Evolutionary conservation across 1,140 invertebrate species (phyloP).

Genomic region (Hyphantria cunea): DNA sequence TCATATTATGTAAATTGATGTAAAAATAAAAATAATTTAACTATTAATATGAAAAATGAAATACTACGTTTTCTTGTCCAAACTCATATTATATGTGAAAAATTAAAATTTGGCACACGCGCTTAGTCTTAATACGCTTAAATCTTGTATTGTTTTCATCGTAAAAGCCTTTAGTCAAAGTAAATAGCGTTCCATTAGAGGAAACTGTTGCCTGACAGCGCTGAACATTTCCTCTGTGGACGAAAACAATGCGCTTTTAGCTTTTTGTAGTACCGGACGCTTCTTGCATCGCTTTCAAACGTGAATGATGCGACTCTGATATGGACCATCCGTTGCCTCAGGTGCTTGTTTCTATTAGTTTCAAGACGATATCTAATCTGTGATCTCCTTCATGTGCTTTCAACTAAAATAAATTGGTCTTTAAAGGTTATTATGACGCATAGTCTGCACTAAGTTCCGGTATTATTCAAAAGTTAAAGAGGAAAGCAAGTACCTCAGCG

Average conservation of each 20-base stretch:
- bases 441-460: slow-evolving; percentile 6
- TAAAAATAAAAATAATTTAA: too few species aligned
- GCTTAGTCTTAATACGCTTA: too few species aligned
- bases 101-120: slow-evolving; percentile 16
- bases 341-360: slow-evolving; percentile 36
- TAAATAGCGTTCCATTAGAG: slow-evolving; percentile 57
- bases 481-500: neutral
- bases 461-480: slow-evolving; percentile 12
- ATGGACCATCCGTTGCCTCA: slow-evolving; percentile 41
- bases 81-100: neutral
- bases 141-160: slow-evolving; percentile 39
- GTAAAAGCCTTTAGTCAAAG: slow-evolving; percentile 48
- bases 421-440: neutral
- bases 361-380: slow-evolving; percentile 46
- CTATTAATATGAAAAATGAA: too few species aligned
- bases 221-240: slow-evolving; percentile 59
- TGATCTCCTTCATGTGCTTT: slow-evolving; percentile 30
- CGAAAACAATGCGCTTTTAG: slow-evolving; percentile 70
- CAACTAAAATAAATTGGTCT: slow-evolving; percentile 34
- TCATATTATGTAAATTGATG: too few species aligned
- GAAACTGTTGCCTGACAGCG: slow-evolving; percentile 54
- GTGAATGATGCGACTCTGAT: slow-evolving; percentile 55
- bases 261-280: slow-evolving; percentile 58
- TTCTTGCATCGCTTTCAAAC: slow-evolving; percentile 56
- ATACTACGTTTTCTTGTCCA: slow-evolving; percentile 1